Percentiles rank a stretch among this genome's conserved stretches.
phyloP scores from a whole-genome alignment of 2,797 vertebrate genomes.

The Aythya fuligula region DNA sequence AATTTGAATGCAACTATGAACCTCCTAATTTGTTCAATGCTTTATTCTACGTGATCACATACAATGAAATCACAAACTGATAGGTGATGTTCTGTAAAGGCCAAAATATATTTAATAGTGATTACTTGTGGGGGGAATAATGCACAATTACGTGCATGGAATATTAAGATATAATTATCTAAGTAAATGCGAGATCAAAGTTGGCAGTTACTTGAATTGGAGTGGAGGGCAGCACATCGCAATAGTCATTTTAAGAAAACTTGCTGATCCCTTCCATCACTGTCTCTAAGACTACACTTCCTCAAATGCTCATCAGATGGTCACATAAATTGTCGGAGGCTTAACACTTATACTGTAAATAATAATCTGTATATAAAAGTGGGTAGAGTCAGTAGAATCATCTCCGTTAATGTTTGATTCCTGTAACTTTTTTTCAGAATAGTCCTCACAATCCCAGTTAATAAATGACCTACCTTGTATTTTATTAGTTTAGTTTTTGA shows the following conservation, averaged over 20 bases:
- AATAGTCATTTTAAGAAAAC: background rate
- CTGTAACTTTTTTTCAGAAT: background rate
- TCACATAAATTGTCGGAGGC: background rate
- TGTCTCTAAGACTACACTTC: background rate
- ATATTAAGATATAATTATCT: background rate
- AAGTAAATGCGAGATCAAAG: background rate
- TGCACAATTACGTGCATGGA: background rate
- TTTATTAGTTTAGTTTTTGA: conserved; percentile 9
- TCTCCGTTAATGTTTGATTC: background rate
- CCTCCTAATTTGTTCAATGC: background rate
- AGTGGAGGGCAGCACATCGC: background rate
- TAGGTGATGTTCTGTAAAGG: background rate
- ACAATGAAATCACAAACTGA: background rate
- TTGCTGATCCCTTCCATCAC: background rate
- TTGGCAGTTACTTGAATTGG: background rate
- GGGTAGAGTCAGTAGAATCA: background rate
- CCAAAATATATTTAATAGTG: background rate
- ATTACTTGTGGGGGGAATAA: background rate
- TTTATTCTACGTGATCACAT: background rate
- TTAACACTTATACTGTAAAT: background rate
- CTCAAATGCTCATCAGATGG: background rate
- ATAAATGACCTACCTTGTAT: background rate
- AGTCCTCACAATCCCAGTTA: background rate
- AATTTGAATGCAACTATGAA: background rate
- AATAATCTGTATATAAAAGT: background rate